Base-by-base conservation (phyloP, 1,140 invertebrate species). In the Eufriesea mexicana region DNA sequence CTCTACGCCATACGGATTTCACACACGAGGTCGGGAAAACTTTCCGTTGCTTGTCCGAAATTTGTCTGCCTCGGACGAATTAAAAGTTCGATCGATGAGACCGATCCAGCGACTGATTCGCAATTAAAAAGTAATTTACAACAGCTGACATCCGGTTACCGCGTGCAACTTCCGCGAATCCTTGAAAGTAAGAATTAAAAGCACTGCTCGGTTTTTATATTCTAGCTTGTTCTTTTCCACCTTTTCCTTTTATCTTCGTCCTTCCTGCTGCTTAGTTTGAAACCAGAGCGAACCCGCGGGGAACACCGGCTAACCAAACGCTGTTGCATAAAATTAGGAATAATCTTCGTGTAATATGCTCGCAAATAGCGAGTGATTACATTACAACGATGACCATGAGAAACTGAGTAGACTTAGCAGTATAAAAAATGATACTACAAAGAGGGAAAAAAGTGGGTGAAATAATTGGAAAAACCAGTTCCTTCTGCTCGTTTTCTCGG, bases 51-150 rank as follows among this genome's bases (percentile, higher is more conserved):
- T 35, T 35, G 1, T 4, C 23, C 73, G 42, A 75, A 35, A 71
- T 42, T 55, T 35, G 42, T 62, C 45, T 18, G 16, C n/a, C 51
- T 20, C 9, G 51, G 5, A 2, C 45, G 25, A 75, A 49, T 61
- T 16, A 61, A 62, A 49, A 72, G 45, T 64, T 35, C 20, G 28
- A 64, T 64, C 73, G 2, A 9, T 23, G 73, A 28, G 25, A 49
- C 45, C 23, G 25, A n/a, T 62, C 47, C n/a, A 76, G 12, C 64
- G 28, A 45, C 47, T 51, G 47, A 25, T 42, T 77, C 62, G 74
- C 62, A 42, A 77, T 66, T 66, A 77, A 77, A 77, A 66, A 51
- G 14, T 25, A 18, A 77, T 77, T 66, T 42, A 45, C 45, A 61
- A 18, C 45, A 28, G 45, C 45, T 35, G 42, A 74, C 55, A 49